Conservation (phyloP, 2,797 vertebrate genomes). For the Acrocephalus scirpaceus region DNA sequence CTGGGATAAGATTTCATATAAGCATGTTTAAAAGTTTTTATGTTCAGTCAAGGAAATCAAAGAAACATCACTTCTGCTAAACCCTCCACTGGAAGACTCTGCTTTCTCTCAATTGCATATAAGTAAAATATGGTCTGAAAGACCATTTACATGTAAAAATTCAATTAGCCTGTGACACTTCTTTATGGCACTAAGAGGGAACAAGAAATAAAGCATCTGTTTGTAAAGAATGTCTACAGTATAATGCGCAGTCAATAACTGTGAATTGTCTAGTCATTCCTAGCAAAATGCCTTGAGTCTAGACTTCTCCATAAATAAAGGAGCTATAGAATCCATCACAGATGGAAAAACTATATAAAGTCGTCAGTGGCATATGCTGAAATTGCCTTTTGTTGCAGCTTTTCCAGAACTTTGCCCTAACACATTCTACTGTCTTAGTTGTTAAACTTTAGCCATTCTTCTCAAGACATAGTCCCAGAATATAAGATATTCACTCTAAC, state of each 20-base stretch:
- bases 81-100: neutral
- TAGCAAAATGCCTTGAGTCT: neutral
- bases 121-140: constrained; percentile 16
- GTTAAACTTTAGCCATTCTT: neutral
- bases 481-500: neutral
- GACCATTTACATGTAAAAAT: constrained; percentile 11
- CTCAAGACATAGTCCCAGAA: neutral
- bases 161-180: neutral
- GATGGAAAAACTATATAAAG: neutral
- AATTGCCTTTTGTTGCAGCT: neutral
- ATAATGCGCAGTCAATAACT: neutral
- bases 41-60: neutral
- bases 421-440: neutral
- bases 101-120: neutral
- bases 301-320: constrained; percentile 31
- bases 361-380: neutral
- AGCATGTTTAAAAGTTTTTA: neutral
- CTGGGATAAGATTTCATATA: neutral
- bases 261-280: constrained; percentile 3
- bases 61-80: neutral
- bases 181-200: neutral
- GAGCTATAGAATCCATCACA: neutral
- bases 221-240: neutral
- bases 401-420: constrained; percentile 15
- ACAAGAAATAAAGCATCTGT: neutral